These are phyloP conservation scores for Heliconius sara DNA, from an alignment of 2,888 invertebrate genomes.

Conservation along the genomic window DNA sequence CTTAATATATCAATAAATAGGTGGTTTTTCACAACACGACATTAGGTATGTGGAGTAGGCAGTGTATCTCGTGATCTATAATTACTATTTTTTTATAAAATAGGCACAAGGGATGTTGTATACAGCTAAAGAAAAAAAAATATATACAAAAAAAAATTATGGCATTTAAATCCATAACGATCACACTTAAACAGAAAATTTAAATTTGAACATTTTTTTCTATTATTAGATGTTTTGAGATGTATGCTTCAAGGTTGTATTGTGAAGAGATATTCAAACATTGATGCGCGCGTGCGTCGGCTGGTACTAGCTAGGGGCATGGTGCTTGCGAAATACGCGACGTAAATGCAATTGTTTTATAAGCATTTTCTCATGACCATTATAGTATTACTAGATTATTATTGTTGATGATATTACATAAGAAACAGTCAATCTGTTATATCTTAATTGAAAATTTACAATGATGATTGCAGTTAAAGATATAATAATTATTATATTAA, in stretches of 20 bases:
- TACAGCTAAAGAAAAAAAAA: no score
- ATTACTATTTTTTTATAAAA: no score
- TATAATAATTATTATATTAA: background rate
- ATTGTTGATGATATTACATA: background rate
- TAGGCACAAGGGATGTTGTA: no score
- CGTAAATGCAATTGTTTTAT: constrained; percentile 35
- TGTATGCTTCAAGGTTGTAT: background rate
- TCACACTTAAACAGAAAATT: no score
- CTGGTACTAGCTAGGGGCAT: background rate
- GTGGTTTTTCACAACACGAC: no score
- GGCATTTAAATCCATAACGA: no score
- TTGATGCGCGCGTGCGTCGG: constrained; percentile 10
- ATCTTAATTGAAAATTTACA: background rate
- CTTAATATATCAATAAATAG: no score
- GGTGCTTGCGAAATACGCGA: constrained; percentile 26
- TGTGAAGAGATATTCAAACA: constrained; percentile 24
- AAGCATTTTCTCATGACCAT: constrained; percentile 40
- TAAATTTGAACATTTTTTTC: background rate
- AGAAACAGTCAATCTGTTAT: background rate
- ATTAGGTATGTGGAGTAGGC: no score
- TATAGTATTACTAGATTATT: constrained; percentile 26
- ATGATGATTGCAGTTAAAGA: background rate
- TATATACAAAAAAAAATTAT: no score
- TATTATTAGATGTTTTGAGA: background rate
- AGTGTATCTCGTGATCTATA: no score